A percentile compares a stretch with the other conserved stretches of the same genome.
phyloP scores from a whole-genome alignment of 2,113 vertebrate genomes.

The Cyphotilapia sp. region DNA sequence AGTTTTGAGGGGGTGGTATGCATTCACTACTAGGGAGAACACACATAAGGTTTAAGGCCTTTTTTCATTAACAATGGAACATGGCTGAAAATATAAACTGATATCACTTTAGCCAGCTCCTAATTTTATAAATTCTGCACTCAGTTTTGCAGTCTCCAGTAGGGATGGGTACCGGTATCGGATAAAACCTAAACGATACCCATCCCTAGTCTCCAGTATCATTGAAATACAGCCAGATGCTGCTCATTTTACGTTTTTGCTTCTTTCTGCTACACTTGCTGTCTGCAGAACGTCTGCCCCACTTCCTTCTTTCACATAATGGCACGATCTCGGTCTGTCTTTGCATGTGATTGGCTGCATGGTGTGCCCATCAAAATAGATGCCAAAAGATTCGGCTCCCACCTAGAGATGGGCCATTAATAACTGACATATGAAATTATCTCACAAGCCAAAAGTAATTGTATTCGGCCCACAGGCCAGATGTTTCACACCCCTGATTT shows the following conservation, averaged over 20 bases:
- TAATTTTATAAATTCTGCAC: not conserved
- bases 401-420: not conserved
- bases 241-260: not conserved
- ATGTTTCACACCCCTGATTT: not conserved
- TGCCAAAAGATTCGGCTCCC: accelerated
- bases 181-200: no score
- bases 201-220: not conserved
- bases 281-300: not conserved
- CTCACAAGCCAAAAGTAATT: not conserved
- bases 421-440: not conserved
- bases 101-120: not conserved
- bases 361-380: not conserved
- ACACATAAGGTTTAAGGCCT: not conserved
- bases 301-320: not conserved
- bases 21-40: not conserved
- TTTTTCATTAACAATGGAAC: not conserved
- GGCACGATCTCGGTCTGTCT: accelerated
- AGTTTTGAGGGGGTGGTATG: not conserved
- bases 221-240: not conserved
- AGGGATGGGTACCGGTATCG: no score
- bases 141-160: not conserved
- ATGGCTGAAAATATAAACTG: not conserved
- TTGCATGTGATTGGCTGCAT: not conserved
- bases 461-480: not conserved
- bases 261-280: not conserved